phyloP scores from a whole-genome alignment of 2,888 invertebrate species.

The Mallateleia sp. region DNA sequence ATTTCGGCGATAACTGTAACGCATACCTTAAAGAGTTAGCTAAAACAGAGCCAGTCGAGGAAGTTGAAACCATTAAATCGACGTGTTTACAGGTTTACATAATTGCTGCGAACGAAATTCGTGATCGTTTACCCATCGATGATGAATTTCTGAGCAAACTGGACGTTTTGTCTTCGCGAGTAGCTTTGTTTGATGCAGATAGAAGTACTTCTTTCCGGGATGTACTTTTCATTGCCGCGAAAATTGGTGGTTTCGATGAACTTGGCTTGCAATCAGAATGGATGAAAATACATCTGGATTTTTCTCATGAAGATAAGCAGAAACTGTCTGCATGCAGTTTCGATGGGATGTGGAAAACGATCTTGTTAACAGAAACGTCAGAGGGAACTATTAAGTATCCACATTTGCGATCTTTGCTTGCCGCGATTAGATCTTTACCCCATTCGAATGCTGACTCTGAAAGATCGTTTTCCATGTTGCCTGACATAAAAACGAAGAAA shows the following conservation, averaged over 20 bases:
- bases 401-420: not conserved
- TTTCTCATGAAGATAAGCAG: not conserved
- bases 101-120: slow-evolving; percentile 35
- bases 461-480: too few species aligned
- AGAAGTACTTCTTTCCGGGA: not conserved
- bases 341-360: slow-evolving; percentile 24
- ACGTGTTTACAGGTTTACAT: slow-evolving; percentile 28
- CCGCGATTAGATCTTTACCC: not conserved
- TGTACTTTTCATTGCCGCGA: not conserved
- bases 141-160: slow-evolving; percentile 28
- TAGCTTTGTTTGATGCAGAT: not conserved
- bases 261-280: slow-evolving; percentile 9
- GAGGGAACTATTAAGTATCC: not conserved
- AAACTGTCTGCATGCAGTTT: not conserved
- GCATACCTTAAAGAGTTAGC: too few species aligned
- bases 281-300: not conserved
- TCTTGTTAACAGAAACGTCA: not conserved
- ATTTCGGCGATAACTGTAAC: too few species aligned
- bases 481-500: too few species aligned
- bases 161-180: not conserved
- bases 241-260: slow-evolving; percentile 24
- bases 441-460: not conserved
- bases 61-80: not conserved
- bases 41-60: not conserved
- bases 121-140: slow-evolving; percentile 23